These are phyloP conservation scores for Callorhinus ursinus DNA, from an alignment of 2,113 vertebrate species.

Conservation along the genomic window DNA sequence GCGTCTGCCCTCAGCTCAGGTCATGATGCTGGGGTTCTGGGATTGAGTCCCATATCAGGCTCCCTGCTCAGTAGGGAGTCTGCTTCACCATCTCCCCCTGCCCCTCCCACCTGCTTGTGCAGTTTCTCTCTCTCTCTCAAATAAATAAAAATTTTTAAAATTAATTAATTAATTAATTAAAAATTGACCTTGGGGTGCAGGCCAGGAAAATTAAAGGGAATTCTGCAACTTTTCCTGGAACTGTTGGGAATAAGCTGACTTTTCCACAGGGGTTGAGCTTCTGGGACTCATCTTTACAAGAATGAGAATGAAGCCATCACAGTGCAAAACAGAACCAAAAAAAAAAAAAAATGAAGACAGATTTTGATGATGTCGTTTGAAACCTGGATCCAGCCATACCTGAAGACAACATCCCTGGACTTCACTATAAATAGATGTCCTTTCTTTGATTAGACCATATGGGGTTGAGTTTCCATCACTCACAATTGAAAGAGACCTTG, in stretches of 20 bases:
- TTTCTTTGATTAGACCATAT: not conserved
- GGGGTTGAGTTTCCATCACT: not conserved
- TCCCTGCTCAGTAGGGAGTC: too few species aligned
- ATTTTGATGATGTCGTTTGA: not conserved
- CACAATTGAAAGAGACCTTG: not conserved
- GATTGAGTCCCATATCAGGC: too few species aligned
- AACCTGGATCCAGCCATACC: not conserved
- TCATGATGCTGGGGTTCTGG: too few species aligned
- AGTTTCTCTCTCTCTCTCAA: too few species aligned
- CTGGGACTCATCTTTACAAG: not conserved
- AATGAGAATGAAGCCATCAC: not conserved
- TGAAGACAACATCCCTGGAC: not conserved
- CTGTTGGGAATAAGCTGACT: too few species aligned
- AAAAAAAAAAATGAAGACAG: not conserved
- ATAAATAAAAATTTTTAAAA: not conserved
- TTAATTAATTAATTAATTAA: too few species aligned
- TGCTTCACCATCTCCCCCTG: too few species aligned
- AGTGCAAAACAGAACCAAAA: not conserved
- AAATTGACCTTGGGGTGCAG: not conserved
- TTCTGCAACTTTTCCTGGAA: not conserved
- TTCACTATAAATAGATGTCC: not conserved
- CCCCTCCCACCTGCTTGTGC: too few species aligned
- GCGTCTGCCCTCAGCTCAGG: too few species aligned
- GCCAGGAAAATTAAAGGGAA: not conserved
- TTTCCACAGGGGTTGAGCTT: not conserved